These are phyloP conservation scores for Nannobrachium achirus DNA, from an alignment of 2,113 vertebrate genomes.

Conservation along the genomic window DNA sequence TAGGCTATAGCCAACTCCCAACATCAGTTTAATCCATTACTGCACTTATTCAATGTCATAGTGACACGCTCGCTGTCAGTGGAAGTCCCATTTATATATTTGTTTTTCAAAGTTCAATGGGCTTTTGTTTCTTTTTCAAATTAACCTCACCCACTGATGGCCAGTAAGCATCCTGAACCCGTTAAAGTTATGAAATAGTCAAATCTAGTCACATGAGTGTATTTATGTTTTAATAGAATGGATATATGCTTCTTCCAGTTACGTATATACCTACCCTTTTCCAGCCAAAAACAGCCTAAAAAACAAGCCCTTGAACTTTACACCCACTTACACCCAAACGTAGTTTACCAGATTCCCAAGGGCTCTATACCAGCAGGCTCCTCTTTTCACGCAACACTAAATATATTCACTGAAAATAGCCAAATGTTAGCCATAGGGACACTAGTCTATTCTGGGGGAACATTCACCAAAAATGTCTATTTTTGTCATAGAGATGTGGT, in stretches of 20 bases:
- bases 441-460: too few relatives aligned
- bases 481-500: neutral
- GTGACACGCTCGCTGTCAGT: neutral
- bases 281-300: neutral
- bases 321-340: too few relatives aligned
- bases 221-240: too few relatives aligned
- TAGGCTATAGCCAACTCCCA: slow-evolving; percentile 1
- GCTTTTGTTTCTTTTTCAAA: neutral
- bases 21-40: slow-evolving; percentile 34
- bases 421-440: too few relatives aligned
- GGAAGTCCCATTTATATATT: neutral
- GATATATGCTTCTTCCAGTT: too few relatives aligned
- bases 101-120: neutral
- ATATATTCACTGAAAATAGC: too few relatives aligned
- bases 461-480: too few relatives aligned
- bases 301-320: too few relatives aligned
- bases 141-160: neutral
- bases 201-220: neutral
- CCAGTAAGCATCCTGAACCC: neutral
- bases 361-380: too few relatives aligned
- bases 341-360: too few relatives aligned
- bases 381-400: too few relatives aligned
- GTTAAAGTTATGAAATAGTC: neutral
- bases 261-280: neutral
- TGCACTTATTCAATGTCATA: slow-evolving; percentile 24